Conservation (phyloP, 2,797 vertebrate species). For the Pempheris klunzingeri region DNA sequence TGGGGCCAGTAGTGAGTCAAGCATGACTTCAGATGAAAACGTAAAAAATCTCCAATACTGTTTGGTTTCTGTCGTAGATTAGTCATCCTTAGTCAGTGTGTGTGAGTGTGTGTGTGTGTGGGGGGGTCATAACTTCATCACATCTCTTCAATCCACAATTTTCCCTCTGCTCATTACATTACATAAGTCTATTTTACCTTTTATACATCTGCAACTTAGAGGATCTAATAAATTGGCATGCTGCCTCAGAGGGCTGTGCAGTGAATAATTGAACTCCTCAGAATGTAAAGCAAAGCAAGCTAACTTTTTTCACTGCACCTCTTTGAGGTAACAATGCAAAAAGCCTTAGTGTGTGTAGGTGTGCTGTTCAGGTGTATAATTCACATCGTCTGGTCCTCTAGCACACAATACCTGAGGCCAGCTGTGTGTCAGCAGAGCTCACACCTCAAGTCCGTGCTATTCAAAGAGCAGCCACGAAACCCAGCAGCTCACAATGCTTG, state of each 20-base stretch:
- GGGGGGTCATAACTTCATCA: neutral
- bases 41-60: neutral
- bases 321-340: too few species aligned
- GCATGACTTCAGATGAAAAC: conserved; percentile 11
- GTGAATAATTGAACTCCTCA: neutral
- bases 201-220: neutral
- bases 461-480: conserved; percentile 46
- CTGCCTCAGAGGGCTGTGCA: neutral
- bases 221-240: neutral
- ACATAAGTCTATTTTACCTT: neutral
- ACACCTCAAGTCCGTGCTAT: conserved; percentile 24
- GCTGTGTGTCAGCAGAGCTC: conserved; percentile 38
- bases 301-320: too few species aligned
- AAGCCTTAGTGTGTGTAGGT: neutral
- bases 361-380: neutral
- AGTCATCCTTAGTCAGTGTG: conserved; percentile 1
- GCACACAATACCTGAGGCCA: conserved; percentile 13
- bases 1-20: conserved; percentile 24
- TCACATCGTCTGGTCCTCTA: conserved; percentile 9
- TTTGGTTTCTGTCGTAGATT: conserved; percentile 11
- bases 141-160: conserved; percentile 10
- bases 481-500: conserved; percentile 14
- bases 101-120: neutral
- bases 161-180: neutral
- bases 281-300: neutral